Evolutionary conservation across 2,797 vertebrate species (phyloP), one percentile per base, ranked within the genome.

Genomic region (Kryptolebias ocellatus): DNA sequence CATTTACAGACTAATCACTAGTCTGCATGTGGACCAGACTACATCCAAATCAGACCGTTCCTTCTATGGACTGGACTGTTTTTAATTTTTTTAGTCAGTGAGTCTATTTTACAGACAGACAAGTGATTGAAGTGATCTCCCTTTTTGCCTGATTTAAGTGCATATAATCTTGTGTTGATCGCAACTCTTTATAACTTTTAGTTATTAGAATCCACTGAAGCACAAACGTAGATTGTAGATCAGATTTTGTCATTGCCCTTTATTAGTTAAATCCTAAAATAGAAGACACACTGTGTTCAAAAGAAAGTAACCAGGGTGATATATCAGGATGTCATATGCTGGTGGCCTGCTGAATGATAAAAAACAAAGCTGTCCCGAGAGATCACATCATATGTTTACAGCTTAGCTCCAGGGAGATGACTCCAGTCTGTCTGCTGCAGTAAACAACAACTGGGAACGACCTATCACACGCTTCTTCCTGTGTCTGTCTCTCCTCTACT

Each of bases 401-500:
- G 77, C 65, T 3, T 24, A 24, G 65, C 81, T 89, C 83, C 83
- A 84, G 31, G 76, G 65, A 80, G 84, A 85, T 70, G 78, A 83
- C 79, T 83, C 76, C 70, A 70, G 72, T 39, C 78, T 76, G 58
- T 52, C 67, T 81, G 70, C 56, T 65, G 42, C 73, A 74, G 79
- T 90, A 81, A 90, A 92, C 83, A 87, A 59, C 42, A 5, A 34
- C 34, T 12, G 51, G 51, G 66, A 67, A 77, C 65, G 80, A 84
- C 77, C 67, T 12, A 76, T 86, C 84, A 81, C 87, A 83, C 77
- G 65, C 60, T 78, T 53, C 69, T 39, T 62, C 31, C 57, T 59
- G 65, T 49, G 52, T 34, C 47, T 61, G 45, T 58, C 53, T 61
- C 58, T 54, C 70, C 74, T 72, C 54, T 56, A 54, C 67, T 76